Evolutionary conservation across 2,797 vertebrate species (phyloP), one percentile per base, ranked within the genome.

Genomic region (Aeoliscus strigatus): DNA sequence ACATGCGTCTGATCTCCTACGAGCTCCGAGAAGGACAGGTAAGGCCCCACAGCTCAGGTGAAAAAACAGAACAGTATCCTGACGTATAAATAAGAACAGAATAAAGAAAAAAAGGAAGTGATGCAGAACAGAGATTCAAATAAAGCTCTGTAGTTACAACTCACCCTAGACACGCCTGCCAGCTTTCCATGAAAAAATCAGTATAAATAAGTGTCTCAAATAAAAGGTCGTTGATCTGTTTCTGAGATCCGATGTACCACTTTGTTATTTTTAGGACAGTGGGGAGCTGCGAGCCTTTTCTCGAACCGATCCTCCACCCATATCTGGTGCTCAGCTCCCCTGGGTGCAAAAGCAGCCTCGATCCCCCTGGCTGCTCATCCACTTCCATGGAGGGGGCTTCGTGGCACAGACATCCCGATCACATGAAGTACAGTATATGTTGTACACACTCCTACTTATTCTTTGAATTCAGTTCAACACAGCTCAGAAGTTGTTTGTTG

Each of bases 341-440:
- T 84, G 85, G 67, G 51, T 75, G 1, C 85, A 86, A 41, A 84
- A 70, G 26, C 70, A 58, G 16, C 73, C 85, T 3, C 80, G n/a
- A 18, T 89, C 87, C 13, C 86, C 85, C 11, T 82, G 80, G 67
- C 80, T 90, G 14, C 68, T 90, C 30, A 58, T 90, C 17, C 89
- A 90, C 59, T 87, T 88, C 61, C 89, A 90, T 0, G 89, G 89
- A 16, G 89, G 89, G 0, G 89, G 87, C 32, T 90, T 90, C 7
- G 89, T 90, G 14, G 85, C 89, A 9, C 89, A 90, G 52, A 90
- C 89, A 0, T 90, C 89, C 9, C 86, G 49, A 32, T 90, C 89
- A 9, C 89, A 90, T 3, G 88, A 89, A 85, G 89, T 89, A 44
- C 14, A 5, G 2, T 1, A 18, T 12, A n/a, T n/a, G 3, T 21